Evolutionary conservation across 1,140 invertebrate genomes (phyloP).

Genomic region (Meloidogyne floridensis): DNA sequence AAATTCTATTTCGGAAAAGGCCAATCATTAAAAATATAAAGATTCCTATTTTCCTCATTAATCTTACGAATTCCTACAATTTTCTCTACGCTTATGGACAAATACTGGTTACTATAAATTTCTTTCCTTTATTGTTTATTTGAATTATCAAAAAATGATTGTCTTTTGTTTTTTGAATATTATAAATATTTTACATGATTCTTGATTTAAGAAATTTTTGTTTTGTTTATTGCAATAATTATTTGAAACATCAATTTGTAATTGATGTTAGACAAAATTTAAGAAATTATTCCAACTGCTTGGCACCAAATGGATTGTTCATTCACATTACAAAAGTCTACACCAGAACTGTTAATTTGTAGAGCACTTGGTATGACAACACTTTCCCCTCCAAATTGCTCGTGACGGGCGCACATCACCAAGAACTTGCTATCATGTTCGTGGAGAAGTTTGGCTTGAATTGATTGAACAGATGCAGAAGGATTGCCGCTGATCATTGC

Average conservation of each 20-base stretch:
- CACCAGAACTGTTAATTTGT: conserved; percentile 8
- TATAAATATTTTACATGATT: neutral
- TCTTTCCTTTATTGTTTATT: no score
- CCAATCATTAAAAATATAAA: no score
- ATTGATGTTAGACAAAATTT: neutral
- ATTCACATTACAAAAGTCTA: conserved; percentile 16
- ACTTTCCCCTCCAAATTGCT: neutral
- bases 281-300: neutral
- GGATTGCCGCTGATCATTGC: neutral
- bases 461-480: neutral
- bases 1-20: no score
- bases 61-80: no score
- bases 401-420: conserved; percentile 9
- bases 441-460: conserved; percentile 4
- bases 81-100: no score
- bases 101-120: no score
- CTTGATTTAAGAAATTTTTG: neutral
- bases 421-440: neutral
- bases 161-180: neutral
- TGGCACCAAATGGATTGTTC: conserved; percentile 16
- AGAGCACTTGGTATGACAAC: neutral
- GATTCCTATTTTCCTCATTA: no score
- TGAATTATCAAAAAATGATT: neutral
- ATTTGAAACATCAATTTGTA: neutral
- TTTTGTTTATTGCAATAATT: neutral